These are phyloP conservation scores for Pycnonotus jocosus DNA, from an alignment of 2,113 vertebrate genomes.

Conservation along the genomic window DNA sequence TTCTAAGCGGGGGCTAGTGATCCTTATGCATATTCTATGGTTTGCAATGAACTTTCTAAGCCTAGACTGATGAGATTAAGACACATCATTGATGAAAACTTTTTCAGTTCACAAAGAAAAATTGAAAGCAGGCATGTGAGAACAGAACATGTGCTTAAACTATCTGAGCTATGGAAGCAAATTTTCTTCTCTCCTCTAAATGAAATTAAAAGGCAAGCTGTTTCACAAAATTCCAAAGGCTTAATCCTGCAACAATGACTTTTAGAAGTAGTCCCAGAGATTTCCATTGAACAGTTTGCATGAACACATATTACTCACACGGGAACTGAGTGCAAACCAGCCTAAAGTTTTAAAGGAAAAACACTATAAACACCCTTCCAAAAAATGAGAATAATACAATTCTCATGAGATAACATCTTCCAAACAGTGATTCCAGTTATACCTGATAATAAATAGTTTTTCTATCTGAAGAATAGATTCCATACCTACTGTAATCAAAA, in stretches of 20 bases:
- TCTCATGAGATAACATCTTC: not conserved
- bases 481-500: not conserved
- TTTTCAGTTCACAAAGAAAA: not conserved
- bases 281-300: not conserved
- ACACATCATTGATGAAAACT: not conserved
- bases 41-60: not conserved
- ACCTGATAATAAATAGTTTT: not conserved
- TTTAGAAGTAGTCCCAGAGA: not conserved
- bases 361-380: not conserved
- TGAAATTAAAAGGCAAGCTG: not conserved
- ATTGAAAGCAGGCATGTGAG: not conserved
- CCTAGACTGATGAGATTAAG: not conserved
- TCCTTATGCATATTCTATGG: not conserved
- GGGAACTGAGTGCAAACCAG: not conserved
- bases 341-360: not conserved
- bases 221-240: not conserved
- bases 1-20: not conserved
- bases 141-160: not conserved
- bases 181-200: not conserved
- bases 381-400: not conserved
- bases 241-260: slow-evolving; percentile 10
- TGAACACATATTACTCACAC: not conserved
- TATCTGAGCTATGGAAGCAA: not conserved
- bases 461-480: not conserved
- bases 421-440: not conserved